Evolutionary conservation across 2,888 invertebrate species (phyloP), one percentile per base, ranked within the genome.

Genomic region (Pollenia angustigena): DNA sequence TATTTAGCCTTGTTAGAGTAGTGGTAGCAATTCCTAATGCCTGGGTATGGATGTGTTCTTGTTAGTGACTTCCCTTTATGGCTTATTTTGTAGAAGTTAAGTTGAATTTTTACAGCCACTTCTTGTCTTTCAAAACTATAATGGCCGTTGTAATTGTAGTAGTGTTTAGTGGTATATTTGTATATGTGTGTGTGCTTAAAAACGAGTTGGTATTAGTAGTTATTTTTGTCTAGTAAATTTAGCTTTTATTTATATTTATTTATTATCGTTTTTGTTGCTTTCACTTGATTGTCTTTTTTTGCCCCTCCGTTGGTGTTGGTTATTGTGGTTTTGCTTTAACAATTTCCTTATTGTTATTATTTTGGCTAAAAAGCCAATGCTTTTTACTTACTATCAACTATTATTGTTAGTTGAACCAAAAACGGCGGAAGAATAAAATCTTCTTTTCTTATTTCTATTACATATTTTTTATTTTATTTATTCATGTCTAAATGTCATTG

Each of bases 281-380:
- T 71, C 12, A 76, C 71, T 60, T 60, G 56, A 4, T 82, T 60
- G 10, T 56, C 1, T 60, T 64, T 78, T 71, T 79, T 72, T 50
- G 11, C 72, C 48, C 50, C 62, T 69, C 54, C 48, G 42, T 62
- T 83, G 76, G 75, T 80, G 85, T 62, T 74, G 72, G 78, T 74
- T 84, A 78, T 84, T 84, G 87, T 48, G 87, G 87, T 84, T 87
- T 87, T 81, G 84, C 76, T 74, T 78, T 78, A 64, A 84, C 84
- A 87, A 84, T 87, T 87, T 87, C 87, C 87, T 84, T 87, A 87
- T 84, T 87, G 64, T 87, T 87, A 84, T 87, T 84, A 69, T 76
- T 69, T 81, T 80, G 74, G 72, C 78, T 81, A 78, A 81, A 87
- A 87, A 87, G 86, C 64, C 83, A 86, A 72, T 76, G 66, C 58